Evolutionary conservation across 2,113 vertebrate genomes (phyloP).

Genomic region (Colaptes auratus): DNA sequence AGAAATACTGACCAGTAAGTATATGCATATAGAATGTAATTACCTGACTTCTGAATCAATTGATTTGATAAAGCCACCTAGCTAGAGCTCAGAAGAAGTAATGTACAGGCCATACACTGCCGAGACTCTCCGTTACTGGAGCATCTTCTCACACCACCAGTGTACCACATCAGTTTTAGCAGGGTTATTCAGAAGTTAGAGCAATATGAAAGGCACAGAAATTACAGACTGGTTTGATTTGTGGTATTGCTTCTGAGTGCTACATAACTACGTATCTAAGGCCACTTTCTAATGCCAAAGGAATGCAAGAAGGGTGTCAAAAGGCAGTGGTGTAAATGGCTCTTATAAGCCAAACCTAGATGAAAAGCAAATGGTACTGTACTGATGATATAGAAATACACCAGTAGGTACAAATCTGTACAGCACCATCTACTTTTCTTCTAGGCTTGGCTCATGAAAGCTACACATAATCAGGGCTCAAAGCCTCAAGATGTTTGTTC

Average conservation of each 20-base stretch:
- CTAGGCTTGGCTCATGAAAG: no score
- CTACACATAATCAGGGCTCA: not conserved
- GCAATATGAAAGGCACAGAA: not conserved
- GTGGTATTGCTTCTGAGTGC: not conserved
- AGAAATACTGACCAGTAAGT: not conserved
- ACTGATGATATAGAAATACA: not conserved
- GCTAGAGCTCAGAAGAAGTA: not conserved
- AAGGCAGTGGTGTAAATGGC: not conserved
- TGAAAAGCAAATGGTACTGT: not conserved
- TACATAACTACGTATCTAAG: not conserved
- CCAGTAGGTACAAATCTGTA: no score
- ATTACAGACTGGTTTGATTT: not conserved
- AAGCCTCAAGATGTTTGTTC: not conserved
- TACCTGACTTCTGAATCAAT: not conserved
- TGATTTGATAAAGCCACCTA: not conserved
- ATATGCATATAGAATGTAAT: not conserved
- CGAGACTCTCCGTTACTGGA: not conserved
- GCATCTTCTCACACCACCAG: not conserved
- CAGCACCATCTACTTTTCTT: no score
- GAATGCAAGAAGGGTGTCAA: not conserved
- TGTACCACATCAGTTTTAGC: not conserved
- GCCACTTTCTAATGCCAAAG: not conserved
- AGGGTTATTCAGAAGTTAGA: not conserved
- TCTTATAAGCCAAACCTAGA: not conserved
- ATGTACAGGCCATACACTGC: not conserved